phyloP scores from a whole-genome alignment of 2,113 vertebrate species.

The Paramisgurnus dabryanus region DNA sequence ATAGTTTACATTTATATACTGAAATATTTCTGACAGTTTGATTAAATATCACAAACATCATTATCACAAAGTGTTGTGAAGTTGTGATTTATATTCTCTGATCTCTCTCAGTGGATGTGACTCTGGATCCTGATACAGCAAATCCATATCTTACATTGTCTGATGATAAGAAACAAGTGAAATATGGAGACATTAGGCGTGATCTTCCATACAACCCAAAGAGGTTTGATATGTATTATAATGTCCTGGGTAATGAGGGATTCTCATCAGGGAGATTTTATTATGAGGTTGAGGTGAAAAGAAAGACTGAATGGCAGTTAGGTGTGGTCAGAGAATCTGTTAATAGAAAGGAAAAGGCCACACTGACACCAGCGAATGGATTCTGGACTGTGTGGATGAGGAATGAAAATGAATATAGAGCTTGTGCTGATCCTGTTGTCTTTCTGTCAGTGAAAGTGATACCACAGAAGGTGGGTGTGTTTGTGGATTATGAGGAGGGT shows the following conservation, averaged over 20 bases:
- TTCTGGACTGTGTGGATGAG: background rate
- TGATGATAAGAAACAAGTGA: conserved; percentile 18
- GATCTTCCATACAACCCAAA: background rate
- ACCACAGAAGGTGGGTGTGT: background rate
- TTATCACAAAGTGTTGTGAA: background rate
- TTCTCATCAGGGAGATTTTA: conserved; percentile 1
- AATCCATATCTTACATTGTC: background rate
- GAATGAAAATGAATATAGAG: background rate
- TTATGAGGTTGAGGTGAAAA: background rate
- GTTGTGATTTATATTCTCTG: background rate
- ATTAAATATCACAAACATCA: background rate
- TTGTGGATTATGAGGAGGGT: background rate
- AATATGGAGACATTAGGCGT: background rate
- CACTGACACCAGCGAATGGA: background rate
- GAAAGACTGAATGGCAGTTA: background rate
- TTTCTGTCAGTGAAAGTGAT: background rate
- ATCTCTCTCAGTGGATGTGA: conserved; percentile 22
- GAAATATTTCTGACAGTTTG: background rate
- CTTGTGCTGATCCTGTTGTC: background rate
- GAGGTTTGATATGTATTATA: background rate
- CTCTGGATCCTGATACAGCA: conserved; percentile 14
- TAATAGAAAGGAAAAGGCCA: background rate
- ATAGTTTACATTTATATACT: background rate
- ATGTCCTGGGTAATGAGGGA: background rate
- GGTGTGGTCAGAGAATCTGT: background rate